Base-by-base conservation (phyloP, 2,888 invertebrate genomes). In the Nasonovia ribisnigri region DNA sequence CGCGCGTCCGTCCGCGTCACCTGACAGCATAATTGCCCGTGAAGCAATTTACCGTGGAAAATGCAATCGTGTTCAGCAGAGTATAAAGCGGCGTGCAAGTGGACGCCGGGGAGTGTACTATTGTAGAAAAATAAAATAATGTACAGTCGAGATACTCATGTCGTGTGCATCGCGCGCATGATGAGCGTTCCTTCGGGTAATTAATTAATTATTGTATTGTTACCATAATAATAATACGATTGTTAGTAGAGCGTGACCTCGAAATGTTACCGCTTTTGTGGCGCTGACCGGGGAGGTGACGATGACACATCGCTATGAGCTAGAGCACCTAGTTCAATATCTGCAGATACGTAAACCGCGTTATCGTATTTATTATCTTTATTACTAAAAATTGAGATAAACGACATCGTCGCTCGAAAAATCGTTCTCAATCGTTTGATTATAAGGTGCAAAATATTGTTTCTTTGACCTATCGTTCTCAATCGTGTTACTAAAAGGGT, bases 21-120 rank as follows among this genome's bases (percentile, higher is more conserved):
- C 90, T 86, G 90, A 90, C 93, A 60, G 42, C 90, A 48, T 86
- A 90, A 93, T 93, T 86, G 90, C 84, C 89, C 93, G 90, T 90
- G 60, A 90, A 86, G 93, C 90, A 93, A 93, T 90, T 93, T 86
- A 86, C 84, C 89, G 84, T 86, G 84, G 48, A 93, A 57, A 89
- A 84, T 54, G 36, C 84, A 84, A 93, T 90, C 89, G 92, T 42
- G 48, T 48, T 36, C 88, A 29, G 42, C 20, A 57, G n/a, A 57
- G 86, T 60, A 67, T 90, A 46, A 67, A 36, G 36, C 36, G 77
- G 8, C 36, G 36, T 8, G 77, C 77, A 36, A 77, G 77, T 77
- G 77, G 26, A 36, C 3, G 26, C 36, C 3, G 11, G 88, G 43
- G 11, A 57, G 57, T 26, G 2, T 26, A 54, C 1, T 57, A 57